Evolutionary conservation across 92 coral and sea anemone species (phyloP).

Genomic region (Plumapathes pennacea): DNA sequence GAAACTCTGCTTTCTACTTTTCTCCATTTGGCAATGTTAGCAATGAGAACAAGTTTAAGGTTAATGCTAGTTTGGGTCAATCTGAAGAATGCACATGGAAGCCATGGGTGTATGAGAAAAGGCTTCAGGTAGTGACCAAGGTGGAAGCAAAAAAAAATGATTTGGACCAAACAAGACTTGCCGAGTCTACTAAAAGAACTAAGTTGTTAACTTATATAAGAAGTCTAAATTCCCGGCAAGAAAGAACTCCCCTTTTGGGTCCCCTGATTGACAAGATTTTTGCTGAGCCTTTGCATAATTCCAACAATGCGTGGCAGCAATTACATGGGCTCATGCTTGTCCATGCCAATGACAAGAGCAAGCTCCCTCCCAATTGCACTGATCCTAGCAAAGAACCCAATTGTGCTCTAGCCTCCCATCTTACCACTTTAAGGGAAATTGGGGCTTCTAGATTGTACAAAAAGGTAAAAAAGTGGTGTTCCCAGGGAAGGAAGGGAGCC

Average conservation of each 20-base stretch:
- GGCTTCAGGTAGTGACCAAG: conserved; percentile 3
- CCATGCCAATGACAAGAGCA: not conserved
- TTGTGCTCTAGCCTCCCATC: conserved; percentile 6
- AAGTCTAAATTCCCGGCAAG: conserved; percentile 11
- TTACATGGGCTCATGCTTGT: conserved; percentile 21
- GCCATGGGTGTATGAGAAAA: conserved; percentile 23
- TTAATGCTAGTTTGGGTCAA: conserved; percentile 42
- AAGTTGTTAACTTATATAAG: conserved; percentile 8
- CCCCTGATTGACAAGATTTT: conserved; percentile 30
- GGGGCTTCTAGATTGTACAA: conserved; percentile 34
- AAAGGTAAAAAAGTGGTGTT: conserved; percentile 16
- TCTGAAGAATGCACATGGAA: conserved; percentile 36
- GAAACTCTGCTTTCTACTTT: conserved; percentile 31
- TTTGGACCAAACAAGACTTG: conserved; percentile 9
- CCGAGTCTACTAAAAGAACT: conserved; percentile 15
- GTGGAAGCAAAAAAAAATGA: conserved; percentile 5
- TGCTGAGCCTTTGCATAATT: conserved; percentile 63
- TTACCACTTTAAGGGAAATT: conserved; percentile 3
- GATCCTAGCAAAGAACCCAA: conserved; percentile 1
- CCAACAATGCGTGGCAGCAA: conserved; percentile 69
- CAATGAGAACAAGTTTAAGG: conserved; percentile 14
- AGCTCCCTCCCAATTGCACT: conserved; percentile 6
- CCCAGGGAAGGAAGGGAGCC: conserved; percentile 7
- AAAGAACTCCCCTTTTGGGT: not conserved
- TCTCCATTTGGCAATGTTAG: conserved; percentile 51